Percentiles rank a stretch among this genome's conserved stretches.
These are phyloP conservation scores for Drosophila melanica DNA, from an alignment of 1,140 invertebrate species.

Conservation along the genomic window DNA sequence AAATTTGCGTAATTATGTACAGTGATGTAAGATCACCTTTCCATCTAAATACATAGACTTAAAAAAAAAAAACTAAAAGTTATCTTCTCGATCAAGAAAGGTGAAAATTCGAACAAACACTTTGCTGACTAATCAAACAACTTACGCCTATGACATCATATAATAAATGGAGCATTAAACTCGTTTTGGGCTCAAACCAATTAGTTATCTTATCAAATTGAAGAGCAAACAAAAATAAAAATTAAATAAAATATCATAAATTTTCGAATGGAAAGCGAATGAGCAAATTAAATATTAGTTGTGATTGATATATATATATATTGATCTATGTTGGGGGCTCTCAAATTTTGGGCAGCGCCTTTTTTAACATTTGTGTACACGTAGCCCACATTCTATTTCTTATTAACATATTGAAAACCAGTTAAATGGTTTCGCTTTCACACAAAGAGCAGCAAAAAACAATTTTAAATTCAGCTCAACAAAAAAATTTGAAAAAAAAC, in stretches of 20 bases:
- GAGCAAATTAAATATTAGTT: background rate
- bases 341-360: background rate
- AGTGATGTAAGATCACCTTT: too few relatives aligned
- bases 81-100: background rate
- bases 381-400: slow-evolving; percentile 30
- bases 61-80: too few relatives aligned
- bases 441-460: slow-evolving; percentile 1
- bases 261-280: background rate
- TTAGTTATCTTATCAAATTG: slow-evolving; percentile 3
- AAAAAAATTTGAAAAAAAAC: slow-evolving; percentile 8
- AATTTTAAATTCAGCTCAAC: slow-evolving; percentile 23
- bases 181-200: background rate
- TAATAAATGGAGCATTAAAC: slow-evolving; percentile 4
- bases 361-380: background rate
- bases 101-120: background rate
- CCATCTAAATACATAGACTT: too few relatives aligned
- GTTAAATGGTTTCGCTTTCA: slow-evolving; percentile 31
- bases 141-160: slow-evolving; percentile 2
- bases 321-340: background rate
- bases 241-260: background rate
- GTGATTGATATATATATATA: background rate
- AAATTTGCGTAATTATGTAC: background rate
- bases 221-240: background rate
- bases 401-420: slow-evolving; percentile 25
- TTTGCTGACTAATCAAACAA: background rate